Evolutionary conservation across 1,140 invertebrate species (phyloP).

Genomic region (Pemphigus obesinymphae): DNA sequence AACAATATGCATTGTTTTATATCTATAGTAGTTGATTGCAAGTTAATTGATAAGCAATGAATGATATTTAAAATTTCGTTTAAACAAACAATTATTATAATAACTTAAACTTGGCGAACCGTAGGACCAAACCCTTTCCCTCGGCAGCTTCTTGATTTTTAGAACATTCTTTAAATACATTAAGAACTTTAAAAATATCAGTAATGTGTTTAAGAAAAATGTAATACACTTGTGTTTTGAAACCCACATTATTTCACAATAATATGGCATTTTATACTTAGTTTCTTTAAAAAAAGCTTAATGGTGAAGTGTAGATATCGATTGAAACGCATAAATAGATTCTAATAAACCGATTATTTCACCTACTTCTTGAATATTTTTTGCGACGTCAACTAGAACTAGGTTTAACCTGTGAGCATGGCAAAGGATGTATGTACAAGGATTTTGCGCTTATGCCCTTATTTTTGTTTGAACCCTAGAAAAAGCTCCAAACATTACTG

Average conservation of each 20-base stretch:
- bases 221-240: background rate
- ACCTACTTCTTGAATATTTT: conserved; percentile 23
- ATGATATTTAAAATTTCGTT: background rate
- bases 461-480: too few relatives aligned
- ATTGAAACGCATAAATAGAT: conserved; percentile 6
- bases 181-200: background rate
- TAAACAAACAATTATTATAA: too few relatives aligned
- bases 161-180: background rate
- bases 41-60: background rate
- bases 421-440: background rate
- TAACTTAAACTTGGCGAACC: background rate
- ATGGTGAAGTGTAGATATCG: background rate
- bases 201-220: background rate
- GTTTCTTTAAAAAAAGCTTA: background rate
- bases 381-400: too few relatives aligned
- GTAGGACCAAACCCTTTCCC: background rate
- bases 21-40: background rate
- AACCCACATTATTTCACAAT: conserved; percentile 1
- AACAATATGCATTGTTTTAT: background rate
- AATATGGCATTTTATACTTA: background rate
- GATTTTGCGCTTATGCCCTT: too few relatives aligned
- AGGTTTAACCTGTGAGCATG: conserved; percentile 14
- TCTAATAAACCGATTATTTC: conserved; percentile 19
- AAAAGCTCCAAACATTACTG: too few relatives aligned
- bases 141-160: background rate